Conservation (phyloP, 1,140 invertebrate species). For the Rhyacophila brunnea region DNA sequence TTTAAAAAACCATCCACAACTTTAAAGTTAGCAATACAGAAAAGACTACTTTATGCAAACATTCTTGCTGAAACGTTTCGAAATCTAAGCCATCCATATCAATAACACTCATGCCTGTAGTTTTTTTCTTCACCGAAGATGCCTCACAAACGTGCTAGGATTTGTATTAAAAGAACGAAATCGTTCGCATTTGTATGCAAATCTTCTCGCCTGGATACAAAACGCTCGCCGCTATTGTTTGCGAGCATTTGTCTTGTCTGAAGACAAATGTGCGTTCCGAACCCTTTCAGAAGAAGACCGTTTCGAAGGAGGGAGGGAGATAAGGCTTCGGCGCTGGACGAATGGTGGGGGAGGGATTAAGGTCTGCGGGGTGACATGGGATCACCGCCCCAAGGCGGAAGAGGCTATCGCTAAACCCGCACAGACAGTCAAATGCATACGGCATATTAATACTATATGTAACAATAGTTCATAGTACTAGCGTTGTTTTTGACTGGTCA, state of each 20-base stretch:
- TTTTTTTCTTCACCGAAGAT: background rate
- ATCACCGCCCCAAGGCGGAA: background rate
- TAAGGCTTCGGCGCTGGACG: background rate
- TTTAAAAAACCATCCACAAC: too few species aligned
- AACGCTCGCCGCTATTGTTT: constrained; percentile 30
- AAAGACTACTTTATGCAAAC: too few species aligned
- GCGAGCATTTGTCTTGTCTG: constrained; percentile 34
- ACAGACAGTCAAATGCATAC: too few species aligned
- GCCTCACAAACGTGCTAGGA: constrained; percentile 10
- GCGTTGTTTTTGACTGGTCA: too few species aligned
- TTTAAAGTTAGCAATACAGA: too few species aligned
- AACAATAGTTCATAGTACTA: too few species aligned
- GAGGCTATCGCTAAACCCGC: background rate
- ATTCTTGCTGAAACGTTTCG: too few species aligned
- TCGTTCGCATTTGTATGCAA: constrained; percentile 34
- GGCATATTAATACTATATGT: too few species aligned
- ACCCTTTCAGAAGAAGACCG: constrained; percentile 24
- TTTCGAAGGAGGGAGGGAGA: background rate
- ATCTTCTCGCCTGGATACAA: constrained; percentile 33
- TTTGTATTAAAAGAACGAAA: constrained; percentile 33
- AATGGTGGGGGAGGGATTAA: background rate
- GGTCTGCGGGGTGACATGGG: background rate
- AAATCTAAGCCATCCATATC: too few species aligned
- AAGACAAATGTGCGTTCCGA: constrained; percentile 32
- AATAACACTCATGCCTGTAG: too few species aligned